Percentiles rank a stretch among this genome's conserved stretches.
phyloP scores from a whole-genome alignment of 2,888 invertebrate genomes.

The Nemotelus pantherinus region DNA sequence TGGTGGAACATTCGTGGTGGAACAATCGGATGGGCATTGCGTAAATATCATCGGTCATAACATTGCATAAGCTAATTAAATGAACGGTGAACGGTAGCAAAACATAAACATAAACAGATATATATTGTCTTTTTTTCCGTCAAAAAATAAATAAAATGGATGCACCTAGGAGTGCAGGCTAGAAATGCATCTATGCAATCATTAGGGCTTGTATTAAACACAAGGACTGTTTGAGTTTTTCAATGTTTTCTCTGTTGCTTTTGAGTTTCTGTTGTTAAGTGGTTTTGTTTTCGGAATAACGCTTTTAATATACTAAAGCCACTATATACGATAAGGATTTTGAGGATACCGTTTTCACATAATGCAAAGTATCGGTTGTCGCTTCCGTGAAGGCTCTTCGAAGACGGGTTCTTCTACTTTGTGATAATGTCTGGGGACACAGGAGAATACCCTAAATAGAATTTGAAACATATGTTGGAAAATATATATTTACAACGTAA shows the following conservation, averaged over 20 bases:
- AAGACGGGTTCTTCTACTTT: constrained; percentile 84
- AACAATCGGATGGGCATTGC: neutral
- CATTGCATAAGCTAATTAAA: constrained; percentile 20
- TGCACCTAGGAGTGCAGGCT: constrained; percentile 38
- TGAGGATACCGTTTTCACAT: constrained; percentile 82
- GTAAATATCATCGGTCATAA: constrained; percentile 3
- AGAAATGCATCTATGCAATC: constrained; percentile 38
- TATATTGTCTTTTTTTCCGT: constrained; percentile 10
- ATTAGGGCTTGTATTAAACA: constrained; percentile 18
- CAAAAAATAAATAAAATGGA: constrained; percentile 15
- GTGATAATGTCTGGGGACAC: constrained; percentile 90
- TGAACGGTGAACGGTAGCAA: constrained; percentile 16
- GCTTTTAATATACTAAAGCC: constrained; percentile 31
- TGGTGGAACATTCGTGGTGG: constrained; percentile 7
- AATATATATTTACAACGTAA: constrained; percentile 45
- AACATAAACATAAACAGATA: constrained; percentile 21
- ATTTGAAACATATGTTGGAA: constrained; percentile 46
- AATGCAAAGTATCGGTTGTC: constrained; percentile 86
- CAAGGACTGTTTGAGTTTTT: constrained; percentile 36
- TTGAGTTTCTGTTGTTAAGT: constrained; percentile 20
- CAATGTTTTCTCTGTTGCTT: constrained; percentile 30
- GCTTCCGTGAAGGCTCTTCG: constrained; percentile 91
- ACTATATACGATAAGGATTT: constrained; percentile 42
- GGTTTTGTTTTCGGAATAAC: constrained; percentile 21
- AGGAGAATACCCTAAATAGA: constrained; percentile 80